A percentile compares a stretch with the other conserved stretches of the same genome.
phyloP scores from a whole-genome alignment of 2,113 vertebrate species.

The Enhydra lutris region DNA sequence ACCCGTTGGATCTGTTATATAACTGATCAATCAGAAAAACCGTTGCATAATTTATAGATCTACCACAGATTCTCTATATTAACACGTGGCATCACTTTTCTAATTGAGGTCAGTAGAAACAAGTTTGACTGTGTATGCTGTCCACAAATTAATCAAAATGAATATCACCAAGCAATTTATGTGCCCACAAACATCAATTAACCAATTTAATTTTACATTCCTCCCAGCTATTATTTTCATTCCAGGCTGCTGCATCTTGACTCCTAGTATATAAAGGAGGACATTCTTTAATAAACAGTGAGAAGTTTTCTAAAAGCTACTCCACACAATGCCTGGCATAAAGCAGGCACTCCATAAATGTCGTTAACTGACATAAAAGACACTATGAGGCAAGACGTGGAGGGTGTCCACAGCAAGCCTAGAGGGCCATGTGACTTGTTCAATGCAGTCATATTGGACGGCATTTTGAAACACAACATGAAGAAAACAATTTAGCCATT shows the following conservation, averaged over 20 bases:
- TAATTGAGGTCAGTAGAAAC: constrained; percentile 28
- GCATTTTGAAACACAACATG: background rate
- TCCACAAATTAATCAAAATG: constrained; percentile 40
- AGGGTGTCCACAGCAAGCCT: background rate
- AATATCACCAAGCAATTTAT: background rate
- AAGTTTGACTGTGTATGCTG: constrained; percentile 3
- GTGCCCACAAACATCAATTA: constrained; percentile 30
- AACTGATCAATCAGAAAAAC: background rate
- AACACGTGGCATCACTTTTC: background rate
- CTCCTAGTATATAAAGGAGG: constrained; percentile 51
- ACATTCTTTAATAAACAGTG: constrained; percentile 51
- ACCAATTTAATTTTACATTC: constrained; percentile 52
- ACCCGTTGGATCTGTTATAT: constrained; percentile 1
- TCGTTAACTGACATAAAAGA: background rate
- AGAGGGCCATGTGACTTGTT: background rate
- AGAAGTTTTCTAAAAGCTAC: background rate
- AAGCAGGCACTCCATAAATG: constrained; percentile 19
- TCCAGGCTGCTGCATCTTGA: background rate
- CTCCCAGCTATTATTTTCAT: constrained; percentile 38
- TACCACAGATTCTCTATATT: background rate
- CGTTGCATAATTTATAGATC: background rate
- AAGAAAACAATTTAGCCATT: constrained; percentile 33
- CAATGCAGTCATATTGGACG: background rate
- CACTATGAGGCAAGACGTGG: background rate
- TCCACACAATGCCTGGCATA: background rate